Evolutionary conservation across 2,888 invertebrate species (phyloP).

Genomic region (Cotesia congregata): DNA sequence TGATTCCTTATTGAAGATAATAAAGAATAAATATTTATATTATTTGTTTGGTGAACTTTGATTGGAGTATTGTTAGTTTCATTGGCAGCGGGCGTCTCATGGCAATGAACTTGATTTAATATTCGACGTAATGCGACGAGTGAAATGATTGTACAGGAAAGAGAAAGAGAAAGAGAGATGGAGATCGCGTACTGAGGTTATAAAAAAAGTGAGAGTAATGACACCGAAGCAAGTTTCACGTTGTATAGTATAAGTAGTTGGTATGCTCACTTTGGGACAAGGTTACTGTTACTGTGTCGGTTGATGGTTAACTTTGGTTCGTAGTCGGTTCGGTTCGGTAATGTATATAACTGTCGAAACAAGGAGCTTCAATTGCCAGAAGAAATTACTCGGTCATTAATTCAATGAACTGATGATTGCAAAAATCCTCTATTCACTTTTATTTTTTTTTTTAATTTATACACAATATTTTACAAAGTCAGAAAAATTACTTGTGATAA

Average conservation of each 20-base stretch:
- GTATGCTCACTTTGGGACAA: conserved; percentile 58
- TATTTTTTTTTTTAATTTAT: too few species aligned
- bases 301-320: conserved; percentile 41
- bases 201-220: conserved; percentile 52
- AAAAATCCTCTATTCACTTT: too few species aligned
- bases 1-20: neutral
- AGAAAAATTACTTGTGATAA: too few species aligned
- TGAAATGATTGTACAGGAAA: conserved; percentile 40
- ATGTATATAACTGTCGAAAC: neutral
- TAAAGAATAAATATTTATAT: neutral
- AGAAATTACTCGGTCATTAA: conserved; percentile 39
- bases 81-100: neutral
- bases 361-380: conserved; percentile 5
- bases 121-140: conserved; percentile 36
- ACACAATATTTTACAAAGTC: too few species aligned
- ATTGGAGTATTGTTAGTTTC: neutral
- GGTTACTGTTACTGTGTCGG: conserved; percentile 59
- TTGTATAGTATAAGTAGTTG: conserved; percentile 12
- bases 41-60: neutral
- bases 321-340: conserved; percentile 9
- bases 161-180: conserved; percentile 45
- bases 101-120: conserved; percentile 11
- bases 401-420: conserved; percentile 41
- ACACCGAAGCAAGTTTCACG: conserved; percentile 42
- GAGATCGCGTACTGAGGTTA: conserved; percentile 41